Percentiles rank a stretch among this genome's conserved stretches.
These are phyloP conservation scores for Mactromeris polynyma DNA, from an alignment of 2,888 invertebrate species.

Conservation along the genomic window DNA sequence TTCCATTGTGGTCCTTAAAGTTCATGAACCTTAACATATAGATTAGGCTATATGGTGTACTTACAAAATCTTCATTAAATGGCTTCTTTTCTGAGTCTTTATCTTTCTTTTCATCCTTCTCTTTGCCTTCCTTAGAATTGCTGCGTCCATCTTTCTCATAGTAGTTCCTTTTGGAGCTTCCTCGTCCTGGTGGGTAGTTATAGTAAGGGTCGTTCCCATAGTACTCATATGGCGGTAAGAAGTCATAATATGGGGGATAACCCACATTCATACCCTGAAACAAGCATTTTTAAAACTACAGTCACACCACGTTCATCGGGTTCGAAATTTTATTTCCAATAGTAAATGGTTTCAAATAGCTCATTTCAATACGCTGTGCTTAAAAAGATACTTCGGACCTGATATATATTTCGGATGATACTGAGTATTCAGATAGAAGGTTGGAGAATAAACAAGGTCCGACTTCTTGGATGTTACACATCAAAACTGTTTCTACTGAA, in stretches of 20 bases:
- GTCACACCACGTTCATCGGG: too few species aligned
- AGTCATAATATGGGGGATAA: constrained; percentile 79
- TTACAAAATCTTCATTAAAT: constrained; percentile 80
- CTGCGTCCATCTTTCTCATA: constrained; percentile 76
- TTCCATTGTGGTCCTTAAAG: too few species aligned
- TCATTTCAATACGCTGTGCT: too few species aligned
- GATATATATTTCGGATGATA: too few species aligned
- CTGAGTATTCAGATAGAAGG: too few species aligned
- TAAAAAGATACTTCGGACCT: too few species aligned
- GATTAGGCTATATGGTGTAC: constrained; percentile 32
- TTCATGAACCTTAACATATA: too few species aligned
- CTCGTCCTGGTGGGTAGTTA: constrained; percentile 56
- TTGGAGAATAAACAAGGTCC: too few species aligned
- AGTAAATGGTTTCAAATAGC: too few species aligned
- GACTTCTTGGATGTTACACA: too few species aligned
- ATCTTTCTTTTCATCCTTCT: constrained; percentile 71
- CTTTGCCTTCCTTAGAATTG: constrained; percentile 74
- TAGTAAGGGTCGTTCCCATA: constrained; percentile 76
- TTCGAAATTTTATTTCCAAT: too few species aligned
- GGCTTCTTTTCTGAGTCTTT: constrained; percentile 71
- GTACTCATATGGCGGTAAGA: constrained; percentile 79
- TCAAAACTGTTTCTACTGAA: too few species aligned
- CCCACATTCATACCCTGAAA: constrained; percentile 76
- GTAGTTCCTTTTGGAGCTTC: constrained; percentile 71
- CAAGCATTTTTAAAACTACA: neutral